Conservation (phyloP, 2,113 vertebrate genomes). For the Lycaon pictus region DNA sequence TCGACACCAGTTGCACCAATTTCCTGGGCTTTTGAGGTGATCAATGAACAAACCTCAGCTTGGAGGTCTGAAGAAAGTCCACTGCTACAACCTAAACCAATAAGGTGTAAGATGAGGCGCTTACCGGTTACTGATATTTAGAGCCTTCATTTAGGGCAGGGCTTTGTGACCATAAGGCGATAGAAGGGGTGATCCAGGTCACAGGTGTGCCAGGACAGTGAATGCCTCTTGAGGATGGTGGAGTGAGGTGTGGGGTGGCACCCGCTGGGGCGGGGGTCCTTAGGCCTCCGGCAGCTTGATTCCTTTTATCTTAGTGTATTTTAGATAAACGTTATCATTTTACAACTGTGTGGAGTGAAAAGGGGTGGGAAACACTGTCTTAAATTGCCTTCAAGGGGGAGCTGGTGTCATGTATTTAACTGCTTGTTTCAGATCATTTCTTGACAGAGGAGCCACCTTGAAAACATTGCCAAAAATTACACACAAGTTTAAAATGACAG, state of each 20-base stretch:
- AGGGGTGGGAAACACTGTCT: not conserved
- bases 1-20: not conserved
- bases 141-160: not conserved
- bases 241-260: not conserved
- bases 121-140: not conserved
- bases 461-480: not conserved
- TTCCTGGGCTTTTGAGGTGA: not conserved
- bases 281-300: not conserved
- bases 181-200: not conserved
- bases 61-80: not conserved
- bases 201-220: accelerated
- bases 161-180: not conserved
- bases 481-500: not conserved
- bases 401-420: not conserved
- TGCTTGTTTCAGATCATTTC: conserved; percentile 31
- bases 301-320: not conserved
- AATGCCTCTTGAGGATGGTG: not conserved
- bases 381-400: not conserved
- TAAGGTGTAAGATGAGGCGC: not conserved
- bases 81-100: not conserved
- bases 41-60: not conserved
- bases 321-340: not conserved
- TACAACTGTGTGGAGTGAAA: not conserved
- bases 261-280: no score
- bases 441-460: conserved; percentile 16